Evolutionary conservation across 2,113 vertebrate genomes (phyloP).

Genomic region (Hystrix brachyura): DNA sequence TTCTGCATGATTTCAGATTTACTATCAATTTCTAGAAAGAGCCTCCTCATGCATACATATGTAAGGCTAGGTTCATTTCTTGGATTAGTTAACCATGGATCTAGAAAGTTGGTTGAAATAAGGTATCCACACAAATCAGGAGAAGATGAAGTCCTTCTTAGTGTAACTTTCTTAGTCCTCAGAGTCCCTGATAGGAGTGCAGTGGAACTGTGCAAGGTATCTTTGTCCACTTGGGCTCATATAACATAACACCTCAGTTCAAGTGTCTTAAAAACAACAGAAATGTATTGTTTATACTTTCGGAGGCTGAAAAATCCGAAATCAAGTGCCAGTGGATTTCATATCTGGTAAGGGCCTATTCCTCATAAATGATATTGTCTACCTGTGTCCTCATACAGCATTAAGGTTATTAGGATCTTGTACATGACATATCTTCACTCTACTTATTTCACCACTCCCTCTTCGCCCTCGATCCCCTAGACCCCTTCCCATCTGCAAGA

Average conservation of each 20-base stretch:
- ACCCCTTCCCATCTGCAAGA: background rate
- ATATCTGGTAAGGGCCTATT: background rate
- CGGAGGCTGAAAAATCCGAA: background rate
- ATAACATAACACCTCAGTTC: background rate
- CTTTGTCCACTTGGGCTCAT: background rate
- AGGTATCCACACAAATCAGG: background rate
- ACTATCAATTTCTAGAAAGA: constrained; percentile 49
- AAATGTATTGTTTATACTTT: background rate
- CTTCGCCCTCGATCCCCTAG: background rate
- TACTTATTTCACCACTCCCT: background rate
- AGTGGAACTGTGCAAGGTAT: background rate
- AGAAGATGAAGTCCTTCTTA: background rate
- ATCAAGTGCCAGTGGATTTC: background rate
- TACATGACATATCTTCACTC: background rate
- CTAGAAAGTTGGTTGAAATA: constrained; percentile 54
- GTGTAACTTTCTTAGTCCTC: background rate
- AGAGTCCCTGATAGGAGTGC: background rate
- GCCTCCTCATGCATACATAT: background rate
- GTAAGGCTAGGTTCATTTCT: constrained; percentile 22
- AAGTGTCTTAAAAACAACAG: background rate
- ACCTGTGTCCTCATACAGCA: background rate
- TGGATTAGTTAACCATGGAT: constrained; percentile 26
- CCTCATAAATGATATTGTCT: background rate
- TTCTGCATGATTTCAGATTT: constrained; percentile 58
- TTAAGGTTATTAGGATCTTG: background rate